phyloP scores from a whole-genome alignment of 2,113 vertebrate species.

The Dolichotis patagonum region DNA sequence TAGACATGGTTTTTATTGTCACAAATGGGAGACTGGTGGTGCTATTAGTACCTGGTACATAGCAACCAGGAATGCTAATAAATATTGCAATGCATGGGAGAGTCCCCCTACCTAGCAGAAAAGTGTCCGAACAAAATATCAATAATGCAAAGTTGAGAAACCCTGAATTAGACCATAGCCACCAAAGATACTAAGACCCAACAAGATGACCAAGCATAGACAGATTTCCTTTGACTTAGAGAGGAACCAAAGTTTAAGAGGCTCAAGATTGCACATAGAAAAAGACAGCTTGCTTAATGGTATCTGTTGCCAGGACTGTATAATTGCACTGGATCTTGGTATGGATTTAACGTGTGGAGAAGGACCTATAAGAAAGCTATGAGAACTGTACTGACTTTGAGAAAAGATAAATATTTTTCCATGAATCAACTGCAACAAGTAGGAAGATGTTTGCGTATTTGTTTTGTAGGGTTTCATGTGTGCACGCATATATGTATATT shows the following conservation, averaged over 20 bases:
- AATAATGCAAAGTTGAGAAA: neutral
- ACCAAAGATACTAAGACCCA: neutral
- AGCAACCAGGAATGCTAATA: neutral
- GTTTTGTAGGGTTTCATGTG: neutral
- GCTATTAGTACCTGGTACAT: neutral
- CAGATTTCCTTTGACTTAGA: neutral
- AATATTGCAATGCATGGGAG: neutral
- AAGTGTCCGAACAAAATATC: constrained; percentile 7
- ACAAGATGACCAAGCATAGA: neutral
- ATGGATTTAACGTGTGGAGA: neutral
- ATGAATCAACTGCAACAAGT: neutral
- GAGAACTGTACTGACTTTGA: neutral
- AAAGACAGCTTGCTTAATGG: neutral
- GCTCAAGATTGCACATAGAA: neutral
- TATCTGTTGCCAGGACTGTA: neutral
- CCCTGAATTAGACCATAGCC: neutral
- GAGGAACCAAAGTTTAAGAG: neutral
- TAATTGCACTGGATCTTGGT: neutral
- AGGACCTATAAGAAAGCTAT: neutral
- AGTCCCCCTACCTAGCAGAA: neutral
- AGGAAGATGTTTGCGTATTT: neutral
- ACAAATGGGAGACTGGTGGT: neutral
- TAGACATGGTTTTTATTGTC: neutral
- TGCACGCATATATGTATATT: neutral
- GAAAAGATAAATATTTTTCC: constrained; percentile 12